phyloP scores from a whole-genome alignment of 2,113 vertebrate species.

The Ammodytes marinus region DNA sequence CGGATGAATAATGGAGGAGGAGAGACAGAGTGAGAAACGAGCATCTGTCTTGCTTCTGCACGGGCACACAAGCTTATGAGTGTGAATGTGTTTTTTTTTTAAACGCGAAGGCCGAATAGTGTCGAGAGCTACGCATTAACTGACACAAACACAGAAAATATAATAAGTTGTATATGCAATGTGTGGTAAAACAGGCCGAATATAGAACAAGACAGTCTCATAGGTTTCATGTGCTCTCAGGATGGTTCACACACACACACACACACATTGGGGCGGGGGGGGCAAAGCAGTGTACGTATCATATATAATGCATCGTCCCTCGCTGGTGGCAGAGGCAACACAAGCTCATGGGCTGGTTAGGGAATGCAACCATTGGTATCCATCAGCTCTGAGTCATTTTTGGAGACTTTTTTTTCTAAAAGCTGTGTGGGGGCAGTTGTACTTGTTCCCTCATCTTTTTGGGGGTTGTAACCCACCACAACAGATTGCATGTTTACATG shows the following conservation, averaged over 20 bases:
- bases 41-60: slow-evolving; percentile 45
- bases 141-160: not conserved
- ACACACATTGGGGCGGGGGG: not conserved
- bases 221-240: slow-evolving; percentile 16
- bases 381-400: slow-evolving; percentile 30
- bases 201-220: not conserved
- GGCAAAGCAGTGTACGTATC: slow-evolving; percentile 20
- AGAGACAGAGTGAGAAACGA: slow-evolving; percentile 57
- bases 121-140: not conserved
- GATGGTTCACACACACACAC: slow-evolving; percentile 18
- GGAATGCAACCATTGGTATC: slow-evolving; percentile 9
- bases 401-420: not conserved
- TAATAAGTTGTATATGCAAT: not conserved
- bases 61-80: slow-evolving; percentile 20
- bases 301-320: slow-evolving; percentile 60
- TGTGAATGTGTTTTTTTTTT: slow-evolving; percentile 16
- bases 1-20: slow-evolving; percentile 69
- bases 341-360: slow-evolving; percentile 40
- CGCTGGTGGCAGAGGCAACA: slow-evolving; percentile 44
- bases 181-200: not conserved
- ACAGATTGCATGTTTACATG: not conserved
- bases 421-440: not conserved
- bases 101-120: not conserved
- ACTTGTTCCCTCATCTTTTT: not conserved
- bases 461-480: not conserved